Evolutionary conservation across 2,113 vertebrate genomes (phyloP), one percentile per base, ranked within the genome.

Genomic region (Microcebus ravelobensis): DNA sequence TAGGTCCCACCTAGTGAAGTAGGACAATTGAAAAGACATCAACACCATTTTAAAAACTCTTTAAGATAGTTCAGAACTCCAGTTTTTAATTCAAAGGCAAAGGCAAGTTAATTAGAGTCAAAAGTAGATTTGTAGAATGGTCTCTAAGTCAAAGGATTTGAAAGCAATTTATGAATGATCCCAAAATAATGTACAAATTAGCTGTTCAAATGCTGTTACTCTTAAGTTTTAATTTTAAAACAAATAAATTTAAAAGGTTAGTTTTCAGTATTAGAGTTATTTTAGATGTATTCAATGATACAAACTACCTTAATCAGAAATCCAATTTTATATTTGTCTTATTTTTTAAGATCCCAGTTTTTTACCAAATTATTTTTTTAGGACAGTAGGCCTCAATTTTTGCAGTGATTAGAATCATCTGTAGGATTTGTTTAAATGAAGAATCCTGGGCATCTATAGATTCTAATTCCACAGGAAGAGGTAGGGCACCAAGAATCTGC

Each of bases 71-170:
- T 98, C 83, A 98, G 97, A 98, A 98, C 97, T 97, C 95, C 98
- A 95, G 97, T 98, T 99, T 98, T 98, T 98, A 98, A 98, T 96
- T 98, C 98, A 98, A 98, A 98, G 97, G 91, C 90, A 98, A 97
- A 98, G 97, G 96, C 94, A 98, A 99, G 98, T 99, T 98, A 99
- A 98, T 99, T 98, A 98, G 95, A 97, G 97, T 97, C 96, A 98
- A 98, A 98, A 98, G 98, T 87, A 97, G 97, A 98, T 97, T 98
- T 98, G 96, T 85, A 50, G 97, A 98, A 98, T 97, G 98, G 97
- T 98, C 96, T 98, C 94, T 98, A 98, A 98, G 97, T 98, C 98
- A 98, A 98, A 98, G 94, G 91, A 98, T 97, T 98, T 97, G 97
- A 92, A 98, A 97, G 94, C 96, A 98, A 97, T 97, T 98, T 98